phyloP scores from a whole-genome alignment of 2,797 vertebrate genomes.

The Sebastes oblongus region DNA sequence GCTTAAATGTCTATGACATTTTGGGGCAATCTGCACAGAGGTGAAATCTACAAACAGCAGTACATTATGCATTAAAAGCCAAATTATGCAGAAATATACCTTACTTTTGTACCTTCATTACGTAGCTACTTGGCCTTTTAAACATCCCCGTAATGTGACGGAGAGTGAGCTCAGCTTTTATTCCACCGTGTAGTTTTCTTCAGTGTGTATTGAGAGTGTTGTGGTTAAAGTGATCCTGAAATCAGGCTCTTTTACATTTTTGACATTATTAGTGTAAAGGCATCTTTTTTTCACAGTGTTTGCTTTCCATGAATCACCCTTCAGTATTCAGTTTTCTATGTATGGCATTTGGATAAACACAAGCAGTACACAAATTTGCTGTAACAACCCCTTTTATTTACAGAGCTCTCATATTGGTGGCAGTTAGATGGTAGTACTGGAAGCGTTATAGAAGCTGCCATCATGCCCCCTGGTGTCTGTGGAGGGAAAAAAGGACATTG shows the following conservation, averaged over 20 bases:
- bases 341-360: background rate
- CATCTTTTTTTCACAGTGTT: background rate
- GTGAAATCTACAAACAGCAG: background rate
- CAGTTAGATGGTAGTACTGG: background rate
- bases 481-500: background rate
- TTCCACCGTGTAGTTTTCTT: background rate
- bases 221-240: background rate
- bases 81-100: background rate
- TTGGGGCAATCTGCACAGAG: background rate
- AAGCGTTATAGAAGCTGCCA: slow-evolving; percentile 78
- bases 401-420: background rate
- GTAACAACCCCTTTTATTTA: slow-evolving; percentile 18
- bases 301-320: background rate
- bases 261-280: background rate
- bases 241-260: background rate
- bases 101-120: background rate
- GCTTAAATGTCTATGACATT: background rate
- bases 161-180: background rate
- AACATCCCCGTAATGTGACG: background rate
- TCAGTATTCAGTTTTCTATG: background rate
- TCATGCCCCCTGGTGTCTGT: slow-evolving; percentile 71
- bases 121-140: background rate
- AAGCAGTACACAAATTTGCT: background rate
- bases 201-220: background rate
- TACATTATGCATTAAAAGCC: background rate